These are phyloP conservation scores for Sesamia inferens DNA, from an alignment of 2,888 invertebrate genomes.

Conservation along the genomic window DNA sequence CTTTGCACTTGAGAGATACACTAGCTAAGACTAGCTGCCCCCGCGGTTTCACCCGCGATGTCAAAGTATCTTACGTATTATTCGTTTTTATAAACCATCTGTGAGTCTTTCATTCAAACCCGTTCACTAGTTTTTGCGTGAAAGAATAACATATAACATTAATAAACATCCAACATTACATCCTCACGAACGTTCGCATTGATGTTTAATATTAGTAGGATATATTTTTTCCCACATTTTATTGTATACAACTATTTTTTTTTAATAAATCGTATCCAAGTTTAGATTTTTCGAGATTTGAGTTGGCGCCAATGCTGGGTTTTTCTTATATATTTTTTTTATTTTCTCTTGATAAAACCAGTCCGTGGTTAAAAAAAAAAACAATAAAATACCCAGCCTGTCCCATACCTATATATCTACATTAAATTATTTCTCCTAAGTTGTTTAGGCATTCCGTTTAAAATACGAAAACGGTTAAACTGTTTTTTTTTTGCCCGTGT, in stretches of 20 bases:
- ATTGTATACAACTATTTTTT: slow-evolving; percentile 5
- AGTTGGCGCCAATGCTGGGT: not conserved
- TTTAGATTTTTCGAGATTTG: slow-evolving; percentile 6
- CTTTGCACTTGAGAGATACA: slow-evolving; percentile 27
- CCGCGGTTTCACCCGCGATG: too few species aligned
- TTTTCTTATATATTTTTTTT: slow-evolving; percentile 1
- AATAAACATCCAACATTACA: too few species aligned
- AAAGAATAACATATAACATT: too few species aligned
- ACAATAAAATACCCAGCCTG: not conserved
- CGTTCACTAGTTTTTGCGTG: too few species aligned
- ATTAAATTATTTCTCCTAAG: slow-evolving; percentile 4
- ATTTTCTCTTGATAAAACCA: slow-evolving; percentile 27
- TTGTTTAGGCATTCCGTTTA: slow-evolving; percentile 29
- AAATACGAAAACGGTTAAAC: slow-evolving; percentile 32
- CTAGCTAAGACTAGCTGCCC: too few species aligned
- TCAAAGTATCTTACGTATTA: too few species aligned
- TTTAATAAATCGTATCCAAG: slow-evolving; percentile 2
- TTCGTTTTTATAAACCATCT: too few species aligned
- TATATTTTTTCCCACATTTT: slow-evolving; percentile 17
- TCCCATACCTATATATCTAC: slow-evolving; percentile 3
- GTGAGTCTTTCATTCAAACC: too few species aligned
- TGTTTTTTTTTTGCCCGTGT: slow-evolving; percentile 46
- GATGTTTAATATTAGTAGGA: too few species aligned
- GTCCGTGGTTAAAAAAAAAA: not conserved
- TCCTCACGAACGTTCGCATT: too few species aligned